A percentile compares a stretch with the other conserved stretches of the same genome.
phyloP scores from a whole-genome alignment of 2,113 vertebrate genomes.

The Peromyscus californicus region DNA sequence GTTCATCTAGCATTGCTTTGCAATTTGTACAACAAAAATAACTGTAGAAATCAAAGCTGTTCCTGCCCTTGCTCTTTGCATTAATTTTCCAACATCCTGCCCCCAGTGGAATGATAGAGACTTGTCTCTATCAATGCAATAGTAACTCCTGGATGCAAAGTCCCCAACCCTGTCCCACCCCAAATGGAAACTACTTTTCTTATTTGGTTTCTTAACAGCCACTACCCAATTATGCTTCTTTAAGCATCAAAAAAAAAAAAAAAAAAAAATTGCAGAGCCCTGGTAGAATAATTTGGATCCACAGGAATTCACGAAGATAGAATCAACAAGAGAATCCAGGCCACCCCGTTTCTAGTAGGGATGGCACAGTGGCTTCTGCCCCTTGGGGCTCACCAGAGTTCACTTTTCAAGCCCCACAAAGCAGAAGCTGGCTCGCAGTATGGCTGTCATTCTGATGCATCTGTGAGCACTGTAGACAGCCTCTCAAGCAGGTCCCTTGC shows the following conservation, averaged over 20 bases:
- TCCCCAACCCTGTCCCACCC: not conserved
- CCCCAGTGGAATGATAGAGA: not conserved
- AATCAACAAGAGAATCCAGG: not conserved
- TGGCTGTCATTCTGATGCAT: not conserved
- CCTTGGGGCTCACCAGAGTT: not conserved
- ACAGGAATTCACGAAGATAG: not conserved
- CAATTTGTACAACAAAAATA: not conserved
- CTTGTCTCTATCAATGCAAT: not conserved
- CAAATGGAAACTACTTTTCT: conserved; percentile 5
- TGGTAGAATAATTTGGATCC: not conserved
- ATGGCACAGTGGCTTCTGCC: not conserved
- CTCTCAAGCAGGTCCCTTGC: conserved; percentile 34
- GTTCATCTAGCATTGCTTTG: not conserved
- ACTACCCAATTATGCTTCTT: not conserved
- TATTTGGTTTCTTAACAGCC: conserved; percentile 4
- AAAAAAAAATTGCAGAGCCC: not conserved
- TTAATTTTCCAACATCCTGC: conserved; percentile 17
- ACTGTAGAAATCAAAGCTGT: not conserved
- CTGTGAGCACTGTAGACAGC: not conserved
- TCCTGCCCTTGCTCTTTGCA: not conserved
- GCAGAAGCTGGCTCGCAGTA: conserved; percentile 53
- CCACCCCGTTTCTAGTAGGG: not conserved
- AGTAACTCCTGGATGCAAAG: not conserved
- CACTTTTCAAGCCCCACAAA: not conserved
- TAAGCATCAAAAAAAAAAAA: not conserved